A percentile compares a stretch with the other conserved stretches of the same genome.
phyloP scores from a whole-genome alignment of 2,888 invertebrate species.

The Hesperia comma region DNA sequence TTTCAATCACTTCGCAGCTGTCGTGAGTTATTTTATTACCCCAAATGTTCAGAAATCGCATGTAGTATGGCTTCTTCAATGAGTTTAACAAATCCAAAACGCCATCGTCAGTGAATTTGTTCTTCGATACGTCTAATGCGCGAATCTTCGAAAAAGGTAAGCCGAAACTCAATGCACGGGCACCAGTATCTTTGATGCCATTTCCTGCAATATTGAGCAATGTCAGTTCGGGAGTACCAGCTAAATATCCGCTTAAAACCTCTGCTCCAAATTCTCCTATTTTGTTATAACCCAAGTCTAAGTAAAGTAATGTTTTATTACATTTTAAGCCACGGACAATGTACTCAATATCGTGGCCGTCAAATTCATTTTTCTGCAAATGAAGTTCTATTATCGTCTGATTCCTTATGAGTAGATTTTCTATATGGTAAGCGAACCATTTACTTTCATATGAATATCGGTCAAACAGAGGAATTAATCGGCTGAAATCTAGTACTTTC shows the following conservation, averaged over 20 bases:
- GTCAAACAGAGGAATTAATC: conserved; percentile 66
- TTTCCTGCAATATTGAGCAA: conserved; percentile 84
- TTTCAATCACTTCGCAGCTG: conserved; percentile 67
- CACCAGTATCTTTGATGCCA: conserved; percentile 82
- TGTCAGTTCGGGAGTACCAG: conserved; percentile 73
- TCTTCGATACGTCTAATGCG: conserved; percentile 83
- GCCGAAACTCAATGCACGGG: conserved; percentile 80
- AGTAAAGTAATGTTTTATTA: conserved; percentile 80
- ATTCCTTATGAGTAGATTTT: conserved; percentile 68
- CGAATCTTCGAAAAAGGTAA: conserved; percentile 84
- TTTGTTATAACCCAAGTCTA: conserved; percentile 85
- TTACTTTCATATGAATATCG: conserved; percentile 72
- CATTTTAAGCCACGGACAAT: conserved; percentile 76
- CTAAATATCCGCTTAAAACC: conserved; percentile 79
- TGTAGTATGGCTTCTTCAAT: conserved; percentile 77
- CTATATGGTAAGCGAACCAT: conserved; percentile 80
- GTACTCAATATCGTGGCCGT: conserved; percentile 84
- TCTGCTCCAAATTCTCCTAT: conserved; percentile 85
- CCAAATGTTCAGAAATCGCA: conserved; percentile 73
- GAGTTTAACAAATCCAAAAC: conserved; percentile 80
- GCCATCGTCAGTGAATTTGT: conserved; percentile 81
- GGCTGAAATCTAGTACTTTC: conserved; percentile 69
- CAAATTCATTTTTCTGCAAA: conserved; percentile 84
- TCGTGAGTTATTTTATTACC: conserved; percentile 69
- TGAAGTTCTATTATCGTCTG: conserved; percentile 79